Conservation (phyloP, 2,888 invertebrate genomes). For the Drosophila fulvimacula region DNA sequence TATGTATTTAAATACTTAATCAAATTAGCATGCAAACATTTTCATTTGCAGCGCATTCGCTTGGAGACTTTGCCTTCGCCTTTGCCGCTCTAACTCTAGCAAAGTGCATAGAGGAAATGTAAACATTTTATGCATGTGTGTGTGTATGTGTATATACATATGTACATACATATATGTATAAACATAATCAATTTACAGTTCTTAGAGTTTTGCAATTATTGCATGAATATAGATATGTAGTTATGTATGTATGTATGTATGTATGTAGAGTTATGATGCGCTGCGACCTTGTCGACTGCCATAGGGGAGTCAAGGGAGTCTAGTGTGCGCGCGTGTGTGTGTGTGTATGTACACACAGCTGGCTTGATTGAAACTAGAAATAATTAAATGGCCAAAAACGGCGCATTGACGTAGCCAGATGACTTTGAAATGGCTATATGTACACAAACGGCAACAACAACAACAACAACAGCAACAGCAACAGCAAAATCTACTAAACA, state of each 20-base stretch:
- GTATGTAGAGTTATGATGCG: conserved; percentile 18
- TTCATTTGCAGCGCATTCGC: conserved; percentile 3
- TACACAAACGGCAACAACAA: conserved; percentile 21
- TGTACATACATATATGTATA: neutral
- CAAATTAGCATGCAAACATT: neutral
- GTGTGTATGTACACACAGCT: conserved; percentile 36
- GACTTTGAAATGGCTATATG: conserved; percentile 70
- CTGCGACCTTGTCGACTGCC: conserved; percentile 35
- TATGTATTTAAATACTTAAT: neutral
- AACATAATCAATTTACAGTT: conserved; percentile 1
- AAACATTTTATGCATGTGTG: neutral
- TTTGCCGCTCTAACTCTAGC: neutral
- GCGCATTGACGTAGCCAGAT: conserved; percentile 50
- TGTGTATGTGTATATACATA: neutral
- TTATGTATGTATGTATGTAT: neutral
- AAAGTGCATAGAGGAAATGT: conserved; percentile 4
- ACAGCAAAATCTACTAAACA: conserved; percentile 19
- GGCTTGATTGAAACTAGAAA: conserved; percentile 69
- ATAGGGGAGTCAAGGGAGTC: conserved; percentile 16
- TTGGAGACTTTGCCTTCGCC: conserved; percentile 15
- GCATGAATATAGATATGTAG: neutral
- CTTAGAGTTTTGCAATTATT: neutral
- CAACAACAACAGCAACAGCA: conserved; percentile 19
- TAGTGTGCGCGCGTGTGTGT: neutral
- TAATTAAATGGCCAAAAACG: conserved; percentile 74